Evolutionary conservation across 2,113 vertebrate species (phyloP).

Genomic region (Sapayoa aenigma): DNA sequence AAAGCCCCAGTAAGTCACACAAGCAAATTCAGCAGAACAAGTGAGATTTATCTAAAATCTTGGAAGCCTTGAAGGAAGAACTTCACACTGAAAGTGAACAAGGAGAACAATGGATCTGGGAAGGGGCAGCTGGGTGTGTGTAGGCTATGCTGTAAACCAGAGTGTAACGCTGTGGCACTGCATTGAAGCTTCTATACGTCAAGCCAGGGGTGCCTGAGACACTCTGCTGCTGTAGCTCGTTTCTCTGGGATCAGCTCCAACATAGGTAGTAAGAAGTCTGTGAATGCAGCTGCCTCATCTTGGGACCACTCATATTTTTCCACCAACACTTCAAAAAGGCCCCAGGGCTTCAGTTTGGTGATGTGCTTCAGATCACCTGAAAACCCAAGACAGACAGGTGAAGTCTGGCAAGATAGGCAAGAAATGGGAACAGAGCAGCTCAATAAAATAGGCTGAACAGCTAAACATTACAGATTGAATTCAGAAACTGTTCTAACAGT

Average conservation of each 20-base stretch:
- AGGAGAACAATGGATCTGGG: background rate
- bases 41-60: slow-evolving; percentile 66
- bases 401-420: background rate
- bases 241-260: slow-evolving; percentile 93
- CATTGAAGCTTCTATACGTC: slow-evolving; percentile 72
- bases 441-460: background rate
- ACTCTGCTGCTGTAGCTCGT: slow-evolving; percentile 90
- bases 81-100: slow-evolving; percentile 67
- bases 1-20: slow-evolving; percentile 64
- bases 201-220: slow-evolving; percentile 93
- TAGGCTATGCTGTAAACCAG: slow-evolving; percentile 67
- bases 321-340: slow-evolving; percentile 88
- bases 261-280: slow-evolving; percentile 95
- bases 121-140: slow-evolving; percentile 27
- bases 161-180: slow-evolving; percentile 6
- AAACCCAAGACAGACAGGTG: background rate
- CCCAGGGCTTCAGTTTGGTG: slow-evolving; percentile 97
- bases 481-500: background rate
- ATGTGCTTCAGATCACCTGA: slow-evolving; percentile 96
- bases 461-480: background rate
- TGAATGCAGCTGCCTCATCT: slow-evolving; percentile 89
- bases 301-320: slow-evolving; percentile 96
- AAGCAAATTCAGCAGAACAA: slow-evolving; percentile 73
- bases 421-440: background rate
- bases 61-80: slow-evolving; percentile 72